Conservation (phyloP, 2,797 vertebrate genomes). For the Cacajao melanocephalus region DNA sequence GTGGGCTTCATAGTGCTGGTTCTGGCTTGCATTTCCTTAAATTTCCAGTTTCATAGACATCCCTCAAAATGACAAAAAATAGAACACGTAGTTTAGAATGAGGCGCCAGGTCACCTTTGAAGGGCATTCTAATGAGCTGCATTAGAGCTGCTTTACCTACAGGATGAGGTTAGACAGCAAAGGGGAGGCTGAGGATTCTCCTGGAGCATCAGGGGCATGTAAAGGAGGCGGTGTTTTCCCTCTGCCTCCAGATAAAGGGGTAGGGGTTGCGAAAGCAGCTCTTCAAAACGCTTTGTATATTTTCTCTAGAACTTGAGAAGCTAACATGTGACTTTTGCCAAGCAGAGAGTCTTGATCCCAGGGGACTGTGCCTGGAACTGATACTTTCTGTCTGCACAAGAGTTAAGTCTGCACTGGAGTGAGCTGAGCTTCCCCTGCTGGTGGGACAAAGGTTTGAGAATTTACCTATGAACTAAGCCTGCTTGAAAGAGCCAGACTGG, state of each 20-base stretch:
- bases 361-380: background rate
- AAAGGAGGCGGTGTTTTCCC: fast-evolving
- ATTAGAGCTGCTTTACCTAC: background rate
- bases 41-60: background rate
- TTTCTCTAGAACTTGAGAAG: background rate
- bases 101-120: too few relatives aligned
- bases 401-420: background rate
- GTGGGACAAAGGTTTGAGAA: background rate
- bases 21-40: background rate
- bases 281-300: background rate
- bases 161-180: background rate
- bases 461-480: background rate
- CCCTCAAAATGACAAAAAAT: background rate
- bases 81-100: background rate
- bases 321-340: background rate
- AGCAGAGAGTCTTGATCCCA: background rate
- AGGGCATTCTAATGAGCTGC: background rate
- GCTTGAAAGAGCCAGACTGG: background rate
- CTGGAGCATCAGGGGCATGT: background rate
- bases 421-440: background rate
- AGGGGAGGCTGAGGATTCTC: background rate
- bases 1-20: background rate
- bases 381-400: background rate
- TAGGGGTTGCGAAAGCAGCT: fast-evolving
- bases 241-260: background rate